Conservation (phyloP, 2,888 invertebrate genomes). For the Nezara viridula region DNA sequence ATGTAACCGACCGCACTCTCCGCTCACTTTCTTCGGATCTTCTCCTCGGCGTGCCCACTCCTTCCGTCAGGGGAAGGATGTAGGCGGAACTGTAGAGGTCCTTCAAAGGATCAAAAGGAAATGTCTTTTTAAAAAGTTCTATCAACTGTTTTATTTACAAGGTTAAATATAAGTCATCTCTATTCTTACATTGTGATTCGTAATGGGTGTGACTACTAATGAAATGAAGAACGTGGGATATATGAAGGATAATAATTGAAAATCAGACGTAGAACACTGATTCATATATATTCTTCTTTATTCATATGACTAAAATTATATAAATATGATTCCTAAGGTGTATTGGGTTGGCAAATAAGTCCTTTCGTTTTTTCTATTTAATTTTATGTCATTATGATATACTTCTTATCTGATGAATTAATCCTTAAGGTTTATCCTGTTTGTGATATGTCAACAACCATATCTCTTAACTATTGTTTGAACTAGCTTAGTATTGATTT, state of each 20-base stretch:
- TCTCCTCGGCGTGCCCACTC: not conserved
- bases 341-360: no score
- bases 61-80: not conserved
- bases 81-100: not conserved
- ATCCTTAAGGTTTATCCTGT: no score
- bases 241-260: not conserved
- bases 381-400: no score
- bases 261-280: no score
- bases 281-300: no score
- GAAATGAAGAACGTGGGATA: not conserved
- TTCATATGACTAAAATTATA: no score
- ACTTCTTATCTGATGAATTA: no score
- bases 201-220: not conserved
- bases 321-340: no score
- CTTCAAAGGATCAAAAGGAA: conserved; percentile 3
- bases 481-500: no score
- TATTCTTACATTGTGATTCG: not conserved
- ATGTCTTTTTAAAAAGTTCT: not conserved
- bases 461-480: no score
- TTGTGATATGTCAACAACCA: no score
- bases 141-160: not conserved
- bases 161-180: not conserved
- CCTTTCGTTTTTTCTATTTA: no score
- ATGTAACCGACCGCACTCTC: not conserved
- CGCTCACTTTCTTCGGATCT: conserved; percentile 10